Evolutionary conservation across 2,113 vertebrate species (phyloP).

Genomic region (Hemiprocne comata): DNA sequence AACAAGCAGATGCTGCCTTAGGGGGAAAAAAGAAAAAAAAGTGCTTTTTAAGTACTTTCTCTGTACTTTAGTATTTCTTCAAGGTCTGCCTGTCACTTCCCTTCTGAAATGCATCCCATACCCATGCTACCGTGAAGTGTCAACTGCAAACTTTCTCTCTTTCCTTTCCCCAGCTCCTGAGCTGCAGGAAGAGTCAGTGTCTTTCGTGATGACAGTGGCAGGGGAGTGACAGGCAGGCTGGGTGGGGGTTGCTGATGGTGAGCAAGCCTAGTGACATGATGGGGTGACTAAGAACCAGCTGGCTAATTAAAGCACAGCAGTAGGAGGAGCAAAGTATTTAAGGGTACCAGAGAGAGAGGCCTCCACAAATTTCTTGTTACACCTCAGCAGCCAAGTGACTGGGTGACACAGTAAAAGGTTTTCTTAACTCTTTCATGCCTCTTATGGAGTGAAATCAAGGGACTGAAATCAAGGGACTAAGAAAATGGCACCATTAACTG

Average conservation of each 20-base stretch:
- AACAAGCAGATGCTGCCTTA: neutral
- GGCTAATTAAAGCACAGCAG: conserved; percentile 64
- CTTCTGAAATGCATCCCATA: neutral
- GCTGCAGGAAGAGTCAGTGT: neutral
- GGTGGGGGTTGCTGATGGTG: conserved; percentile 45
- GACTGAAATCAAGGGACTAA: neutral
- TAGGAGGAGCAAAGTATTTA: conserved; percentile 64
- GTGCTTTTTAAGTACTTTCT: neutral
- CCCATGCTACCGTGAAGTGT: neutral
- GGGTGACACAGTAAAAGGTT: neutral
- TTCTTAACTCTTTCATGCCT: neutral
- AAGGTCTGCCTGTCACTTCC: neutral
- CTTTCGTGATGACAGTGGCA: neutral
- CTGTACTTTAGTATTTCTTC: neutral
- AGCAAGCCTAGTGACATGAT: conserved; percentile 51
- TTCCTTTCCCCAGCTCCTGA: neutral
- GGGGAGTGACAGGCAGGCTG: conserved; percentile 46
- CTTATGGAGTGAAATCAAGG: neutral
- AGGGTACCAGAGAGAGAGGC: conserved; percentile 26
- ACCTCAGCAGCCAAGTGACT: conserved; percentile 11
- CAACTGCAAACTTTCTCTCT: neutral
- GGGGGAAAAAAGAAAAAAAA: neutral
- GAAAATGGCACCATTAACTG: conserved; percentile 66
- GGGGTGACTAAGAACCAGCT: conserved; percentile 55
- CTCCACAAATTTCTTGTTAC: conserved; percentile 23